These are phyloP conservation scores for Aspidiotus rigidus DNA, from an alignment of 2,888 invertebrate genomes.

Conservation along the genomic window DNA sequence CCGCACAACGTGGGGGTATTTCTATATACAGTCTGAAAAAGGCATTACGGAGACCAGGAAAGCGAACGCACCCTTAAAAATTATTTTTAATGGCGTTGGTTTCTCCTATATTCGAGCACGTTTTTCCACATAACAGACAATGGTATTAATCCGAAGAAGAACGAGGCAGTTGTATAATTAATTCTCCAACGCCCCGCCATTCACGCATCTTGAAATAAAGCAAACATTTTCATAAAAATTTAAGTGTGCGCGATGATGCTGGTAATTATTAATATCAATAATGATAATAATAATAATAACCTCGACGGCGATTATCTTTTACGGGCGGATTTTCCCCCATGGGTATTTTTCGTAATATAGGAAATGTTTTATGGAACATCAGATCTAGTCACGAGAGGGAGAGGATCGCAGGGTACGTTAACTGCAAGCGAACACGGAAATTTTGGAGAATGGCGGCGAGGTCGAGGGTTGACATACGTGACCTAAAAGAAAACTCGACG, in stretches of 20 bases:
- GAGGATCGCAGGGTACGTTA: not conserved
- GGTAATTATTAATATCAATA: not conserved
- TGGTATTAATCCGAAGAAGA: not conserved
- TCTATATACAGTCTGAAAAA: not conserved
- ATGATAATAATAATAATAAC: slow-evolving; percentile 8
- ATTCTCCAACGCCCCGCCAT: not conserved
- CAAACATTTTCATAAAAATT: slow-evolving; percentile 13
- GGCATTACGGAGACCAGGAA: not conserved
- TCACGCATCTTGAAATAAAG: not conserved
- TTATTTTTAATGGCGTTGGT: slow-evolving; percentile 7
- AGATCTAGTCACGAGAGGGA: slow-evolving; percentile 1
- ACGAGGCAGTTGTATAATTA: slow-evolving; percentile 2
- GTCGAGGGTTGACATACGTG: not conserved
- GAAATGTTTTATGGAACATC: slow-evolving; percentile 14
- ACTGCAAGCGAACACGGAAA: slow-evolving; percentile 9
- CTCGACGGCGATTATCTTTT: not conserved
- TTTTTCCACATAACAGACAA: not conserved
- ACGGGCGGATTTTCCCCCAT: slow-evolving; percentile 4
- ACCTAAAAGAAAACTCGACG: slow-evolving; percentile 16
- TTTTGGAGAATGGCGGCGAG: slow-evolving; percentile 1
- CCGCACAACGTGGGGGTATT: not conserved
- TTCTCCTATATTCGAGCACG: slow-evolving; percentile 1
- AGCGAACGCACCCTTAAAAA: not conserved
- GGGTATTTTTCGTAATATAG: slow-evolving; percentile 1
- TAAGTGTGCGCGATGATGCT: slow-evolving; percentile 2